phyloP scores from a whole-genome alignment of 2,888 invertebrate genomes.

The Orgyia antiqua region DNA sequence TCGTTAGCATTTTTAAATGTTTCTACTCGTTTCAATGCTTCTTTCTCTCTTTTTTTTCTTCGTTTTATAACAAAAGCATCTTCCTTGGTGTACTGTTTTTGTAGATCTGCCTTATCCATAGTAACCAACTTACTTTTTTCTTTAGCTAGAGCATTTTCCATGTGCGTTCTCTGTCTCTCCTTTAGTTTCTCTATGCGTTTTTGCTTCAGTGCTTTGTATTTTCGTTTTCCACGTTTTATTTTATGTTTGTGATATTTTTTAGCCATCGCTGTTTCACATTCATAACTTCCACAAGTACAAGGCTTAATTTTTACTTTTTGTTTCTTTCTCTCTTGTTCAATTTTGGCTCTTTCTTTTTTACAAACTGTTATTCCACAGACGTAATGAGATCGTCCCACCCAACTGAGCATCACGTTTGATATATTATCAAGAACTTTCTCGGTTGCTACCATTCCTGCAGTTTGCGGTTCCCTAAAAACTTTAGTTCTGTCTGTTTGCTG shows the following conservation, averaged over 20 bases:
- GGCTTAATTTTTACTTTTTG: neutral
- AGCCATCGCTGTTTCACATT: neutral
- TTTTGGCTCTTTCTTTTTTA: conserved; percentile 2
- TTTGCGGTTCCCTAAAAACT: neutral
- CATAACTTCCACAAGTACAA: neutral
- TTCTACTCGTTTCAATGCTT: conserved; percentile 4
- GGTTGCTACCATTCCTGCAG: neutral
- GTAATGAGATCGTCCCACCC: conserved; percentile 5
- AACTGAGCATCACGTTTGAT: neutral
- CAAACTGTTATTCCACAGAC: conserved; percentile 15
- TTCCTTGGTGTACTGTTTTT: neutral
- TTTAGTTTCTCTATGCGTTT: neutral
- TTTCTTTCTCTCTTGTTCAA: neutral
- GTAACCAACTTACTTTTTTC: neutral
- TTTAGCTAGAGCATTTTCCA: neutral
- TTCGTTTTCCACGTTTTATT: neutral
- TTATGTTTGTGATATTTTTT: neutral
- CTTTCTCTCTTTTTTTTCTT: conserved; percentile 4
- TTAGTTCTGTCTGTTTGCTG: neutral
- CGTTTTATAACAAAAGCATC: neutral
- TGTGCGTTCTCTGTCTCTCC: conserved; percentile 1
- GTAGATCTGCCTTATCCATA: conserved; percentile 1
- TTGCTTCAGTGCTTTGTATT: neutral
- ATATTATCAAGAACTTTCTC: neutral
- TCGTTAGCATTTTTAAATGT: neutral